phyloP scores from a whole-genome alignment of 2,797 vertebrate species.

The Anguilla pacifica region DNA sequence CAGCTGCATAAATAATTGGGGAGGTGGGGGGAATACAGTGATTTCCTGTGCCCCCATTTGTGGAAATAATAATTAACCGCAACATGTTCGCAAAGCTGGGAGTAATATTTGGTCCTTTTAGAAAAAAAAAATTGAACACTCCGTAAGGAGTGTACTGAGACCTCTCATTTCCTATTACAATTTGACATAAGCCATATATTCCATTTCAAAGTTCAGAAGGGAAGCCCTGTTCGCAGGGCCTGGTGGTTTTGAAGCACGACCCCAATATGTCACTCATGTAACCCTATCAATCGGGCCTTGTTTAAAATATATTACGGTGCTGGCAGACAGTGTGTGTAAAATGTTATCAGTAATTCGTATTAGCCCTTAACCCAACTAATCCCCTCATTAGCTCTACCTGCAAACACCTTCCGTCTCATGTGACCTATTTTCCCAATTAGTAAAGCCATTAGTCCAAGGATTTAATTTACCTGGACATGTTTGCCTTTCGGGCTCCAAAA shows the following conservation, averaged over 20 bases:
- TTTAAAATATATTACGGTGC: slow-evolving; percentile 79
- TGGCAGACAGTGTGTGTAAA: slow-evolving; percentile 74
- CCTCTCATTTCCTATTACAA: slow-evolving; percentile 73
- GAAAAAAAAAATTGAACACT: slow-evolving; percentile 70
- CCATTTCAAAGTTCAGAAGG: slow-evolving; percentile 66
- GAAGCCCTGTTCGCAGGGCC: slow-evolving; percentile 56
- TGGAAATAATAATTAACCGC: slow-evolving; percentile 96
- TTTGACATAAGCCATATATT: slow-evolving; percentile 77
- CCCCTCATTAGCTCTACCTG: slow-evolving; percentile 70
- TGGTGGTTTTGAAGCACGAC: slow-evolving; percentile 56
- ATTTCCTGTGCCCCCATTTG: slow-evolving; percentile 86
- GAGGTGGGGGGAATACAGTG: slow-evolving; percentile 56
- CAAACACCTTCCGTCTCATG: slow-evolving; percentile 69
- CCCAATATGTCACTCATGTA: slow-evolving; percentile 65
- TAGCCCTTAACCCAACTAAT: slow-evolving; percentile 65
- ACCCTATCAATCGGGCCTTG: slow-evolving; percentile 78
- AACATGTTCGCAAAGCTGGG: slow-evolving; percentile 77
- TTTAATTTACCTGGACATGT: slow-evolving; percentile 47
- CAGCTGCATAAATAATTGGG: slow-evolving; percentile 87
- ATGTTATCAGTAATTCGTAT: slow-evolving; percentile 70
- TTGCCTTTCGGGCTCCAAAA: slow-evolving; percentile 48
- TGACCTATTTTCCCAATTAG: slow-evolving; percentile 76
- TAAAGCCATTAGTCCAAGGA: slow-evolving; percentile 66
- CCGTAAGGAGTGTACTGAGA: slow-evolving; percentile 73
- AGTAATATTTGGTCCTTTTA: slow-evolving; percentile 77